A percentile compares a stretch with the other conserved stretches of the same genome.
Evolutionary conservation across 2,113 vertebrate species (phyloP).

Genomic region (Atlantisia rogersi): DNA sequence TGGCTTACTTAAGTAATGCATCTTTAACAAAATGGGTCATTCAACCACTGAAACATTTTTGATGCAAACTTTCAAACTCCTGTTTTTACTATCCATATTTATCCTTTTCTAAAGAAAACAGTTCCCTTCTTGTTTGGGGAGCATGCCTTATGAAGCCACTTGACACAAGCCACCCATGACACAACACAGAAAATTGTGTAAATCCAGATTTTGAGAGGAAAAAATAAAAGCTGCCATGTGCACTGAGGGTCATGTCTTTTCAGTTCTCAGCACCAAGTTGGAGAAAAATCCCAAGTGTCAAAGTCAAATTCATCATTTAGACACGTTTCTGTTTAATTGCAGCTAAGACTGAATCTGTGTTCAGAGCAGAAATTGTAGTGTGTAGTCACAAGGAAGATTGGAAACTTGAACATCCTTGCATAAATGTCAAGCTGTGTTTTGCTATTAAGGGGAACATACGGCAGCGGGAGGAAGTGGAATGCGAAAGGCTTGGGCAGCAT

Average conservation of each 20-base stretch:
- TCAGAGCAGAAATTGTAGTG: not conserved
- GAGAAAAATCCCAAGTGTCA: not conserved
- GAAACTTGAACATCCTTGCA: not conserved
- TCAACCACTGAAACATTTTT: not conserved
- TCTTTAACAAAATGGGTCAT: not conserved
- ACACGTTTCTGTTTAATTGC: not conserved
- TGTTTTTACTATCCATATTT: not conserved
- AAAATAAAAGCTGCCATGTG: not conserved
- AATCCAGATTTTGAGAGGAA: not conserved
- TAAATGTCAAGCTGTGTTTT: not conserved
- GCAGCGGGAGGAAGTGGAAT: not conserved
- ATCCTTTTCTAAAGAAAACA: not conserved
- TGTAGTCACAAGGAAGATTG: not conserved
- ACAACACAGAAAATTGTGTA: not conserved
- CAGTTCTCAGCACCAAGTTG: not conserved
- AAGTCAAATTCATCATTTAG: not conserved
- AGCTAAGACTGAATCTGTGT: not conserved
- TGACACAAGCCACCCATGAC: not conserved
- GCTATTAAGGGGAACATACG: not conserved
- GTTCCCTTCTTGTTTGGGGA: not conserved
- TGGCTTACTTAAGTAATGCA: not conserved
- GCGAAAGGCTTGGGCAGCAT: not conserved
- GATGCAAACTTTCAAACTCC: not conserved
- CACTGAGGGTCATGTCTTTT: not conserved
- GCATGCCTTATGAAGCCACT: rapidly evolving